A percentile compares a stretch with the other conserved stretches of the same genome.
Conservation (phyloP, 2,113 vertebrate genomes). For the Brachyhypopomus gauderio region DNA sequence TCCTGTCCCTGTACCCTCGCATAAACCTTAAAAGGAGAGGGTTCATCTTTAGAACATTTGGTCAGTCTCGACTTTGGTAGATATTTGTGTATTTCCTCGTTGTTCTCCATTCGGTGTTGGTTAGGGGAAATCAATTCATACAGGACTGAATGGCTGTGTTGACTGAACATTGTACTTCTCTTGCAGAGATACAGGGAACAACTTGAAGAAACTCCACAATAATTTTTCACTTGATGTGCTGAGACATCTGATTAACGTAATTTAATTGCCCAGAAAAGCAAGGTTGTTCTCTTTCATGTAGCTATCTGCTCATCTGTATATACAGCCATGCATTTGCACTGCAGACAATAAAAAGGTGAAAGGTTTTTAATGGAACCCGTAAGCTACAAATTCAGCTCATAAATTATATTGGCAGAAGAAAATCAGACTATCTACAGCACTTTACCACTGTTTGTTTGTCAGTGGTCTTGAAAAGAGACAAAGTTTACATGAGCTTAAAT, state of each 20-base stretch:
- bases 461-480: constrained; percentile 44
- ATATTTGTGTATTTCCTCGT: neutral
- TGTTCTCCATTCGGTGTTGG: neutral
- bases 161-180: neutral
- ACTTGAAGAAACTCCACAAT: neutral
- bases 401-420: constrained; percentile 9
- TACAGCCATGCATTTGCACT: constrained; percentile 34
- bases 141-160: neutral
- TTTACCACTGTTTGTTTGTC: constrained; percentile 48
- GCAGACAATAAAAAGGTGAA: constrained; percentile 13
- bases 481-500: constrained; percentile 53
- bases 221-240: neutral
- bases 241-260: neutral
- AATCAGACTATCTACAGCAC: constrained; percentile 50
- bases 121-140: neutral
- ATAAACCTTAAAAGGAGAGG: neutral
- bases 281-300: constrained; percentile 21
- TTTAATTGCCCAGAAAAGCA: neutral
- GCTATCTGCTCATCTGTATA: constrained; percentile 35
- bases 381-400: neutral
- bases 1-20: neutral
- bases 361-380: constrained; percentile 5
- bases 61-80: neutral
- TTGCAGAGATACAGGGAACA: neutral
- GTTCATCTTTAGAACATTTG: no score